Percentiles rank a stretch among this genome's conserved stretches.
Conservation (phyloP, 2,113 vertebrate species). For the Empidonax traillii region DNA sequence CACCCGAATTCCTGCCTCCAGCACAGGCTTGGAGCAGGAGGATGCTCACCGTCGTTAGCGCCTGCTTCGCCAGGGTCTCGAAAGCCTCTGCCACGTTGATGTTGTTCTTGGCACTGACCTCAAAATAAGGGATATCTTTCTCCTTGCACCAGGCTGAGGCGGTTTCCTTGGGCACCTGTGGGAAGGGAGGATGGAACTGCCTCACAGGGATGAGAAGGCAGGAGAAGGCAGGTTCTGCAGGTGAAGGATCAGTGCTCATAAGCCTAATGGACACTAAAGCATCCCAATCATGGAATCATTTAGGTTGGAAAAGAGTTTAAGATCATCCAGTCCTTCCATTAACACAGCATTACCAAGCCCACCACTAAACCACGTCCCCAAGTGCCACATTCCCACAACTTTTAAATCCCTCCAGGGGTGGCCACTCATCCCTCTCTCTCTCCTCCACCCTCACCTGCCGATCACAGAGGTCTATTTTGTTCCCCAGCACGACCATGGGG, state of each 20-base stretch:
- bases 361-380: neutral
- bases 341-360: neutral
- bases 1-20: neutral
- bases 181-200: neutral
- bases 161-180: slow-evolving; percentile 67
- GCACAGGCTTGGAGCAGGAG: neutral
- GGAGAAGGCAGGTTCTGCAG: neutral
- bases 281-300: neutral
- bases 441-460: slow-evolving; percentile 70
- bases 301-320: neutral
- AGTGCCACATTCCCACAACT: neutral
- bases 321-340: neutral
- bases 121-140: slow-evolving; percentile 78
- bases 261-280: neutral
- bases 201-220: neutral
- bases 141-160: slow-evolving; percentile 78
- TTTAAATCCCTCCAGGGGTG: neutral
- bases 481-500: slow-evolving; percentile 81
- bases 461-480: slow-evolving; percentile 78
- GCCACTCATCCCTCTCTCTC: rapidly evolving
- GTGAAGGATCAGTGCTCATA: rapidly evolving
- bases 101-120: slow-evolving; percentile 82
- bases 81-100: slow-evolving; percentile 80
- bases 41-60: slow-evolving; percentile 72
- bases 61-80: slow-evolving; percentile 72